These are phyloP conservation scores for Marcusenius ussheri DNA, from an alignment of 2,113 vertebrate species.

Conservation along the genomic window DNA sequence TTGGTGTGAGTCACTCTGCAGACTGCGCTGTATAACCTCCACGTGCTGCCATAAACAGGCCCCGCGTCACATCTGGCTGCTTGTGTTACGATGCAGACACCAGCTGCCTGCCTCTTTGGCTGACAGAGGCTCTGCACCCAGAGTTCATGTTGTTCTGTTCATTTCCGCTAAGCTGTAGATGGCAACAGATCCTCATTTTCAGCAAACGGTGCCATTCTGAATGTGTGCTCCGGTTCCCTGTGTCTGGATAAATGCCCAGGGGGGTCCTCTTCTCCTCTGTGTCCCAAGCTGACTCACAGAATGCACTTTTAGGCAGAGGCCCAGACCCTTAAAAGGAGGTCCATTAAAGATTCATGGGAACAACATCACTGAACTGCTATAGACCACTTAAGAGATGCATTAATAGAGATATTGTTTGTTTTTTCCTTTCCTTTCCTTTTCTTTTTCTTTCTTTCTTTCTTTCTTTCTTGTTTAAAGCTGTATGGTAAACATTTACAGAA, in stretches of 20 bases:
- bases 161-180: slow-evolving; percentile 11
- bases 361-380: neutral
- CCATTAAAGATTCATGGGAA: neutral
- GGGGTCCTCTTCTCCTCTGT: neutral
- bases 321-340: neutral
- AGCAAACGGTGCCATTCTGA: neutral
- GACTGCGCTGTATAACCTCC: neutral
- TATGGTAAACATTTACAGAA: neutral
- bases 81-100: neutral
- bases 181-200: slow-evolving; percentile 5
- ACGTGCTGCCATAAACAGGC: neutral
- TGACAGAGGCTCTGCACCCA: neutral
- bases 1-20: neutral
- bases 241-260: neutral
- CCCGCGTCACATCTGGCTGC: neutral
- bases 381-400: neutral
- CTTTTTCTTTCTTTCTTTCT: neutral
- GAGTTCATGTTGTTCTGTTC: neutral
- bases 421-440: neutral
- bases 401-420: neutral
- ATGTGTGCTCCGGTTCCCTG: neutral
- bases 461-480: neutral
- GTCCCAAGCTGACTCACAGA: neutral
- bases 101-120: neutral
- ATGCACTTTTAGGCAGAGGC: neutral